Conservation (phyloP, 2,888 invertebrate species). For the Pollenia amentaria region DNA sequence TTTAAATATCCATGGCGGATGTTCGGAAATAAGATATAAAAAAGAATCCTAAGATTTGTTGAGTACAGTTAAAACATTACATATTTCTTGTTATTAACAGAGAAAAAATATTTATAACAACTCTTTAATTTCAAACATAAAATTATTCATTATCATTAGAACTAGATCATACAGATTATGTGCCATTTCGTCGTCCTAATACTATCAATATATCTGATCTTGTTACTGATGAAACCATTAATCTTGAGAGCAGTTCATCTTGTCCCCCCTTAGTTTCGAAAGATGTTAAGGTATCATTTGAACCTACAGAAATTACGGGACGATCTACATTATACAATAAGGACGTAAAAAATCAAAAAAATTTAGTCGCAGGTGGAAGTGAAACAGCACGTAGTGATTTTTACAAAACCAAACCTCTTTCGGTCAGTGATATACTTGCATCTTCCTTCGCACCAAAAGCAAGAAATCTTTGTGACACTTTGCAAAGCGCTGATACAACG, state of each 20-base stretch:
- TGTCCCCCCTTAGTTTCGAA: conserved; percentile 73
- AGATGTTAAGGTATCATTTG: conserved; percentile 80
- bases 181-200: conserved; percentile 76
- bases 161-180: conserved; percentile 75
- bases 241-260: conserved; percentile 79
- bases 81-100: too few species aligned
- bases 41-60: neutral
- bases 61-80: too few species aligned
- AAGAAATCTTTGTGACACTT: conserved; percentile 77
- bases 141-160: conserved; percentile 43
- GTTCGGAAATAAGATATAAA: neutral
- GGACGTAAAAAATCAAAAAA: conserved; percentile 59
- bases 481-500: conserved; percentile 65
- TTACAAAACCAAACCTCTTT: conserved; percentile 68
- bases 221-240: conserved; percentile 82
- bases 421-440: conserved; percentile 83
- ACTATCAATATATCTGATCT: conserved; percentile 82
- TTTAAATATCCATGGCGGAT: too few species aligned
- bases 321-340: conserved; percentile 81
- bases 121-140: too few species aligned
- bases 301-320: conserved; percentile 83
- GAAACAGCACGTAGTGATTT: neutral
- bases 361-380: neutral
- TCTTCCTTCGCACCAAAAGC: conserved; percentile 82
- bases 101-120: too few species aligned